A percentile compares a stretch with the other conserved stretches of the same genome.
Evolutionary conservation across 2,888 invertebrate species (phyloP).

Genomic region (Drosophila austrosaltans): DNA sequence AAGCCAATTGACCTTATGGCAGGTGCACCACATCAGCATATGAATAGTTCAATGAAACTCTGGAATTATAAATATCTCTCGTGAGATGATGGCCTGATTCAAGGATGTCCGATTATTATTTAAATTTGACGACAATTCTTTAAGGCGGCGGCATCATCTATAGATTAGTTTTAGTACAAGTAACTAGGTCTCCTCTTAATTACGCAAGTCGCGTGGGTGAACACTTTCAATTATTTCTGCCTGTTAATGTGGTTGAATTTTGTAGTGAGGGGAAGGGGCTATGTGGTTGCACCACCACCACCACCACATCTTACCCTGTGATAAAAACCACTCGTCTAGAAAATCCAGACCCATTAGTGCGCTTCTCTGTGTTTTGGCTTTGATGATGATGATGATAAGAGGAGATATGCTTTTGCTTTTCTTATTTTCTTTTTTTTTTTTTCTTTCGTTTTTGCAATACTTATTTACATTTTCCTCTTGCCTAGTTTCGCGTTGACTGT

Average conservation of each 20-base stretch:
- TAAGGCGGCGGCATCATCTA: not conserved
- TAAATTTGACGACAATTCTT: constrained; percentile 28
- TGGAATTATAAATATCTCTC: constrained; percentile 58
- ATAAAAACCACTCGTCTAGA: constrained; percentile 83
- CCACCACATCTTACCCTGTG: constrained; percentile 80
- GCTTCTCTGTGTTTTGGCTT: constrained; percentile 35
- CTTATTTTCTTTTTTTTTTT: constrained; percentile 18
- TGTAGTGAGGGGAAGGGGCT: constrained; percentile 3
- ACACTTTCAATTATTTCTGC: constrained; percentile 7
- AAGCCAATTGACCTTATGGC: constrained; percentile 65
- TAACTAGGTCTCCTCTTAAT: constrained; percentile 58
- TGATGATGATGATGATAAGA: constrained; percentile 50
- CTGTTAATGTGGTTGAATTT: not conserved
- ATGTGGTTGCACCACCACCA: constrained; percentile 16
- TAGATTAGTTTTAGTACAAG: constrained; percentile 4
- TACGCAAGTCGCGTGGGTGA: constrained; percentile 60
- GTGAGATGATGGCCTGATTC: constrained; percentile 29
- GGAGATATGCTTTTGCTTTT: constrained; percentile 8
- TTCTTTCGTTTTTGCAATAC: constrained; percentile 27
- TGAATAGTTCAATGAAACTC: constrained; percentile 65
- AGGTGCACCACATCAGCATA: constrained; percentile 65
- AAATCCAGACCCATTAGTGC: constrained; percentile 81
- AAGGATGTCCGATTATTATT: constrained; percentile 29
- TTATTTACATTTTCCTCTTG: constrained; percentile 49
- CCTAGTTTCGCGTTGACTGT: constrained; percentile 25